A percentile compares a stretch with the other conserved stretches of the same genome.
phyloP scores from a whole-genome alignment of 2,888 invertebrate genomes.

The Lysandra coridon region DNA sequence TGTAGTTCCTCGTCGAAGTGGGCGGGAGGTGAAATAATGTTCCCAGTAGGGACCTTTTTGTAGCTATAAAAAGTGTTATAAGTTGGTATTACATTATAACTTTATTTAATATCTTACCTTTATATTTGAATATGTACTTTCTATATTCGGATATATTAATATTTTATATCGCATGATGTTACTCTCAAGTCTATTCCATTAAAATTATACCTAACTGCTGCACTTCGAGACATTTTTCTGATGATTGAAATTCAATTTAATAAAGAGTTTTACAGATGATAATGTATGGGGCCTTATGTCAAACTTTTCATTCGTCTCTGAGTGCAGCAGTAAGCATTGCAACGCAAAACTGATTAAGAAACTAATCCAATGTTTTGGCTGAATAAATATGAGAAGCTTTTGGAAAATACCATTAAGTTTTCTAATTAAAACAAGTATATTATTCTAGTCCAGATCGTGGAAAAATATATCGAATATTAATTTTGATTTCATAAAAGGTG shows the following conservation, averaged over 20 bases:
- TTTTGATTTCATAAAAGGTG: background rate
- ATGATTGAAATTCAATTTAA: too few relatives aligned
- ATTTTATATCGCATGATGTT: background rate
- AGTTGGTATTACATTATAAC: constrained; percentile 20
- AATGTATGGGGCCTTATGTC: too few relatives aligned
- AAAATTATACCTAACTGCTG: too few relatives aligned
- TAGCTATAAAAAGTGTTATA: constrained; percentile 34
- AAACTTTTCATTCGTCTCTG: too few relatives aligned
- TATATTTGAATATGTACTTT: constrained; percentile 8
- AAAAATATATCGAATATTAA: constrained; percentile 8
- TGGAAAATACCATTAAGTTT: background rate
- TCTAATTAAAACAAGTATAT: background rate
- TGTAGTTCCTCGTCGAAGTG: constrained; percentile 24
- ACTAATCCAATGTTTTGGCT: background rate
- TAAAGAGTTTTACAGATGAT: too few relatives aligned
- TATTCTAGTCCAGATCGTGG: background rate
- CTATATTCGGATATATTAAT: background rate
- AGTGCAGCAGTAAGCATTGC: too few relatives aligned
- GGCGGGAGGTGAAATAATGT: constrained; percentile 32
- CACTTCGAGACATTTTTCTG: too few relatives aligned
- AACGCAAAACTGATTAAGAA: background rate
- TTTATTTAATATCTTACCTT: constrained; percentile 29
- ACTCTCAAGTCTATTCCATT: background rate
- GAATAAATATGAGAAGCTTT: background rate
- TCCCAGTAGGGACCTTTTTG: constrained; percentile 34